Conservation (phyloP, 2,113 vertebrate species). For the Ibidorhyncha struthersii region DNA sequence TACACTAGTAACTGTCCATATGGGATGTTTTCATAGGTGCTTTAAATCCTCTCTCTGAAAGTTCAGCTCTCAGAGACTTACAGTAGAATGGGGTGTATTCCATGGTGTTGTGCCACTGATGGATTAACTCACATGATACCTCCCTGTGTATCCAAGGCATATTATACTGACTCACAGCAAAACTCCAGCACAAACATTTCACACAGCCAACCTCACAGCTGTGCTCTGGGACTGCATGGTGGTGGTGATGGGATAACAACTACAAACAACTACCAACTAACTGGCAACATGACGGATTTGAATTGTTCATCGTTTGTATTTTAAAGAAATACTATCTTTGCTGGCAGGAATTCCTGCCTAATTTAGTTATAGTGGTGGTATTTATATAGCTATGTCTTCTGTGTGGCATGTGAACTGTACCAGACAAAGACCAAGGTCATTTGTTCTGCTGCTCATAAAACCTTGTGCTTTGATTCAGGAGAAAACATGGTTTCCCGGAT, state of each 20-base stretch:
- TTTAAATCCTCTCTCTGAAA: not conserved
- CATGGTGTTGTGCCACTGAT: not conserved
- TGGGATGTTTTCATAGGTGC: not conserved
- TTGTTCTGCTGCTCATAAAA: not conserved
- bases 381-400: not conserved
- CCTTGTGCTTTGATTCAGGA: not conserved
- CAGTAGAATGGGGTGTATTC: not conserved
- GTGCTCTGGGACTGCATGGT: fast-evolving
- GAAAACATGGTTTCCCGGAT: slow-evolving; percentile 14
- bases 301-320: not conserved
- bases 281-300: not conserved
- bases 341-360: not conserved
- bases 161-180: not conserved
- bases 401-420: not conserved
- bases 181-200: not conserved
- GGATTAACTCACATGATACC: not conserved
- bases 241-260: not conserved
- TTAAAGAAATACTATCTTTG: not conserved
- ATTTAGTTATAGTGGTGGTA: not conserved
- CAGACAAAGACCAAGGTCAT: not conserved
- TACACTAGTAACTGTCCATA: not conserved
- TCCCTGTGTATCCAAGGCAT: not conserved
- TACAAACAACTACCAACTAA: not conserved
- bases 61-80: not conserved
- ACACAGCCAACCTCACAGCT: not conserved